Evolutionary conservation across 1,140 invertebrate genomes (phyloP).

Genomic region (Sycophaga agraensis): DNA sequence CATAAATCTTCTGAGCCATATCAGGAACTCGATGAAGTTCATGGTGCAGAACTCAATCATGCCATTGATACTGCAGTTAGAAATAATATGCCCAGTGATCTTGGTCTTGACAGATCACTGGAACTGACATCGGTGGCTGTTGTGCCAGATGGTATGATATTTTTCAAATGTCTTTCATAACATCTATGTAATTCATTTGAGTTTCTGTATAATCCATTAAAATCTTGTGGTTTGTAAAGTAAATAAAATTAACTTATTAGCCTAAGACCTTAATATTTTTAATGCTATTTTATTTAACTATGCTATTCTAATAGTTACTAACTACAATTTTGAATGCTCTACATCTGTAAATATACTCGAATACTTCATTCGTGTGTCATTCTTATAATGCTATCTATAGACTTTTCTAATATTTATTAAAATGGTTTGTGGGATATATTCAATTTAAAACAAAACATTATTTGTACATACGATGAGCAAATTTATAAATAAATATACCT

Average conservation of each 20-base stretch:
- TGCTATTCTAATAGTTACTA: constrained; percentile 1
- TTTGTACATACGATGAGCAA: constrained; percentile 14
- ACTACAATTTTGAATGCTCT: constrained; percentile 12
- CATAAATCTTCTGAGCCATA: constrained; percentile 45
- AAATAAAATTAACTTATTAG: not conserved
- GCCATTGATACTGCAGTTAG: constrained; percentile 27
- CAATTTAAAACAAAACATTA: constrained; percentile 8
- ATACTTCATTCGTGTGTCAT: not conserved
- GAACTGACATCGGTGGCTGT: constrained; percentile 81
- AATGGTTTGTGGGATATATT: constrained; percentile 8
- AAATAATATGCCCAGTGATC: constrained; percentile 37
- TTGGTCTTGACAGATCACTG: constrained; percentile 63
- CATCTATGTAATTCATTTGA: not conserved
- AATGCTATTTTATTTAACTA: not conserved
- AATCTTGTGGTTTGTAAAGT: not conserved
- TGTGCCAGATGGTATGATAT: constrained; percentile 71
- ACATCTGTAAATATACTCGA: not conserved
- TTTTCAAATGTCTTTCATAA: not conserved
- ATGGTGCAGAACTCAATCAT: constrained; percentile 45
- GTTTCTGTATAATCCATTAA: constrained; percentile 5
- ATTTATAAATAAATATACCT: too few relatives aligned
- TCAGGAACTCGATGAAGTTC: constrained; percentile 45
- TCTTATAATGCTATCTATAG: not conserved
- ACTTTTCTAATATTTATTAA: constrained; percentile 1
- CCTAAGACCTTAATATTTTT: not conserved